phyloP scores from a whole-genome alignment of 1,140 invertebrate species.

The Cydia strobilella region DNA sequence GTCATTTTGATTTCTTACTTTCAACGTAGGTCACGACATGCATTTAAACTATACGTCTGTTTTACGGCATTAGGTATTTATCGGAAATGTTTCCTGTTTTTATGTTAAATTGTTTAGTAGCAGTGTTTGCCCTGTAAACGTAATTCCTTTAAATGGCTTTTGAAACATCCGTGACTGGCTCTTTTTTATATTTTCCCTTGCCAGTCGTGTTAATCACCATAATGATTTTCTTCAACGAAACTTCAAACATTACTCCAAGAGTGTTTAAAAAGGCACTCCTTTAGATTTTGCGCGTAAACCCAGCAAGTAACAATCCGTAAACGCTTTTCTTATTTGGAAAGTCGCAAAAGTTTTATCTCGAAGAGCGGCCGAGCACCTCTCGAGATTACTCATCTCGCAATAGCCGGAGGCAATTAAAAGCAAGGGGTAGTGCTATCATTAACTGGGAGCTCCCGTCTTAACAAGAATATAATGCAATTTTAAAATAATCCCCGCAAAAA shows the following conservation, averaged over 20 bases:
- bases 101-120: no score
- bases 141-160: background rate
- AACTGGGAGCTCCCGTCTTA: slow-evolving; percentile 73
- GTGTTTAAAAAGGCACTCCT: slow-evolving; percentile 30
- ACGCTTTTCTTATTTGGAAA: slow-evolving; percentile 54
- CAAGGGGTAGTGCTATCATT: slow-evolving; percentile 78
- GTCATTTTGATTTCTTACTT: slow-evolving; percentile 39
- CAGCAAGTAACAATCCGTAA: slow-evolving; percentile 35
- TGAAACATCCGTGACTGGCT: background rate
- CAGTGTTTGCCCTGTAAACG: background rate
- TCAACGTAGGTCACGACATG: slow-evolving; percentile 30
- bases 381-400: slow-evolving; percentile 76
- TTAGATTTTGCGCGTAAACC: slow-evolving; percentile 31
- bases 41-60: slow-evolving; percentile 9
- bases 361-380: slow-evolving; percentile 67
- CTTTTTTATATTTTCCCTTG: background rate
- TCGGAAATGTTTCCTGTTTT: background rate
- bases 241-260: slow-evolving; percentile 28
- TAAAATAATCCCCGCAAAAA: slow-evolving; percentile 80
- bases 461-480: slow-evolving; percentile 81
- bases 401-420: slow-evolving; percentile 78
- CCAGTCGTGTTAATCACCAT: slow-evolving; percentile 19
- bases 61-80: background rate
- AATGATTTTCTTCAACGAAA: slow-evolving; percentile 30
- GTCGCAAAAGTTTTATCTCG: slow-evolving; percentile 67